Conservation (phyloP, 2,797 vertebrate species). For the Prionace glauca region DNA sequence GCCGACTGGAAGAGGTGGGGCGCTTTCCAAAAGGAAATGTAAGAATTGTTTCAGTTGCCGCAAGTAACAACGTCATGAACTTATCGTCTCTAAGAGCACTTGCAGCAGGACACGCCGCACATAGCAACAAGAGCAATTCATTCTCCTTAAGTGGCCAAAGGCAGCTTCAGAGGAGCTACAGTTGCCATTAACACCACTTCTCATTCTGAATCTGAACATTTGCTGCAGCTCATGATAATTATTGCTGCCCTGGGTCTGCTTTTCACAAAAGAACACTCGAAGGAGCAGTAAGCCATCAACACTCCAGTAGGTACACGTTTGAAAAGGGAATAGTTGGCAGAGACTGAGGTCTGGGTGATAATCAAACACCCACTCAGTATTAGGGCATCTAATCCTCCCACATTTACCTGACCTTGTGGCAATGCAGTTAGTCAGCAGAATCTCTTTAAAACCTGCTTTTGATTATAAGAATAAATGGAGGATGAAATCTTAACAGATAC, state of each 20-base stretch:
- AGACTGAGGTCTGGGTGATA: not conserved
- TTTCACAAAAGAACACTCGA: not conserved
- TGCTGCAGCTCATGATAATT: not conserved
- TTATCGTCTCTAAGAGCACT: not conserved
- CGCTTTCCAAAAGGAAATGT: not conserved
- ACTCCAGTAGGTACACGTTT: not conserved
- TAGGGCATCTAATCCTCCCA: not conserved
- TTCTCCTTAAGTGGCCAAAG: slow-evolving; percentile 3
- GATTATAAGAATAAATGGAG: not conserved
- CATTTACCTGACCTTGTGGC: not conserved
- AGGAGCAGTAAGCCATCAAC: not conserved
- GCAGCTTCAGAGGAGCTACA: slow-evolving; percentile 4
- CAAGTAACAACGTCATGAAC: not conserved
- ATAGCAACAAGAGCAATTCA: not conserved
- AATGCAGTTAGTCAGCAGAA: not conserved
- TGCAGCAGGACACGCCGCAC: not conserved
- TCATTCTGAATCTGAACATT: not conserved
- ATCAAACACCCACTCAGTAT: not conserved
- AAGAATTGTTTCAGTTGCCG: not conserved
- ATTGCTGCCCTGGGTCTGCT: not conserved
- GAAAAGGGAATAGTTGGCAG: not conserved
- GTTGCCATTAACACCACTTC: slow-evolving; percentile 8
- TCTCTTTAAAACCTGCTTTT: not conserved
- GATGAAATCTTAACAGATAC: not conserved
- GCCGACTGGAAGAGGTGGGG: not conserved